Conservation (phyloP, 2,888 invertebrate species). For the Conchocele bisecta region DNA sequence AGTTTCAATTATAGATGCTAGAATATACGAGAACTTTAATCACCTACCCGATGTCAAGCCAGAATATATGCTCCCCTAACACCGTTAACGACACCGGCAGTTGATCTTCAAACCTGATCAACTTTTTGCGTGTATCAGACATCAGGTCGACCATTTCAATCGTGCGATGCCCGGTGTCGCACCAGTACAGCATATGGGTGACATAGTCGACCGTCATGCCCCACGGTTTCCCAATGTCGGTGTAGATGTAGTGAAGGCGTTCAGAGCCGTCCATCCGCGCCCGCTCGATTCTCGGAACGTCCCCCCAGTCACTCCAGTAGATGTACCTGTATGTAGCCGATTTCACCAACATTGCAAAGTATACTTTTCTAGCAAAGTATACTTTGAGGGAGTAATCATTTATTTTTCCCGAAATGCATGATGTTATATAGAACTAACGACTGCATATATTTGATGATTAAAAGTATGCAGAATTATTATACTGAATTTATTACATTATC, state of each 20-base stretch:
- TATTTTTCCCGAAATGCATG: no score
- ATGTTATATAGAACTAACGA: no score
- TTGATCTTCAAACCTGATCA: conserved; percentile 50
- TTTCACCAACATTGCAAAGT: not conserved
- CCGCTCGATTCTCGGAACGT: conserved; percentile 89
- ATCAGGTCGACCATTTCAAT: conserved; percentile 83
- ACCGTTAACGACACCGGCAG: conserved; percentile 86
- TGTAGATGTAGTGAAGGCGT: conserved; percentile 84
- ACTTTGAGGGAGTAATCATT: no score
- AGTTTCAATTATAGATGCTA: not conserved
- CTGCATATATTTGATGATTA: no score
- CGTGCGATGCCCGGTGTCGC: conserved; percentile 86
- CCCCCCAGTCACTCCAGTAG: conserved; percentile 92
- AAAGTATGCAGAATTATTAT: no score
- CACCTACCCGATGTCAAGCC: conserved; percentile 91
- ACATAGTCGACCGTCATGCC: conserved; percentile 91
- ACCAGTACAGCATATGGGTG: conserved; percentile 91
- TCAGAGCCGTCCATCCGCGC: conserved; percentile 90
- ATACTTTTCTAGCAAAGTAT: no score
- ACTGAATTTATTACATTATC: no score
- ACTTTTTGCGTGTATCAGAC: conserved; percentile 27
- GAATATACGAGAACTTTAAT: not conserved
- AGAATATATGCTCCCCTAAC: conserved; percentile 87
- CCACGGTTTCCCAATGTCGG: conserved; percentile 85
- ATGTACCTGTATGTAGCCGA: conserved; percentile 82